Evolutionary conservation across 53 echinoderm and acorn worm species (phyloP), one percentile per base, ranked within the genome.

Genomic region (Stichopus horrens): DNA sequence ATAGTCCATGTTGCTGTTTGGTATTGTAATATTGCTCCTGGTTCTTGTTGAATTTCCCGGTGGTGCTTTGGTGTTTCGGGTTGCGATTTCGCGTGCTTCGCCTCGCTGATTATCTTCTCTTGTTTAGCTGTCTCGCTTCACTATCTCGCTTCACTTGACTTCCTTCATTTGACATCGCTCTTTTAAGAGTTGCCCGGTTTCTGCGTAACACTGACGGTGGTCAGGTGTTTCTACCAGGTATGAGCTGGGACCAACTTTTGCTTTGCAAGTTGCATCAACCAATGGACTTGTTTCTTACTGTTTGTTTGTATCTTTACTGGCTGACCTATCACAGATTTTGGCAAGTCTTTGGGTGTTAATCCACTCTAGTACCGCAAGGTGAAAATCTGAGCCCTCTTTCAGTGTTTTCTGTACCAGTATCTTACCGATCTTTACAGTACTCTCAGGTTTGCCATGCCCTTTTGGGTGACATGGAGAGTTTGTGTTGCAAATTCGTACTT

Each of bases 371-470:
- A 92, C 59, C 4, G 90, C 92, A 54, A 92, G 75, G n/a, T 92
- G 88, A 37, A 87, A 76, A 63, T 92, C 76, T 57, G 86, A 53
- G 51, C 77, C 83, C 53, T 85, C 86, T 68, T 90, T 89, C 10
- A 53, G 58, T 73, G 88, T 71, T 53, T 91, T 91, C 88, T 88
- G 88, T 53, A 91, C 54, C 21, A 91, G 74, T 59, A 80, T 73
- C 60, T 91, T 91, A 74, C 86, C 92, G 73, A 92, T 92, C 60
- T 92, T 92, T n/a, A 90, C 89, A 9, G 90, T 73, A 57, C 86
- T 57, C 54, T 92, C 92, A 23, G 90, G 86, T 58, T 90, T 90
- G 9, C 86, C 75, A 76, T 90, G 83, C 14, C 92, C 83, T 83
- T 92, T 83, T 11, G 89, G 63, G 71, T 89, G 53, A 37, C 2